These are phyloP conservation scores for Sebastolobus alascanus DNA, from an alignment of 2,797 vertebrate genomes.

Conservation along the genomic window DNA sequence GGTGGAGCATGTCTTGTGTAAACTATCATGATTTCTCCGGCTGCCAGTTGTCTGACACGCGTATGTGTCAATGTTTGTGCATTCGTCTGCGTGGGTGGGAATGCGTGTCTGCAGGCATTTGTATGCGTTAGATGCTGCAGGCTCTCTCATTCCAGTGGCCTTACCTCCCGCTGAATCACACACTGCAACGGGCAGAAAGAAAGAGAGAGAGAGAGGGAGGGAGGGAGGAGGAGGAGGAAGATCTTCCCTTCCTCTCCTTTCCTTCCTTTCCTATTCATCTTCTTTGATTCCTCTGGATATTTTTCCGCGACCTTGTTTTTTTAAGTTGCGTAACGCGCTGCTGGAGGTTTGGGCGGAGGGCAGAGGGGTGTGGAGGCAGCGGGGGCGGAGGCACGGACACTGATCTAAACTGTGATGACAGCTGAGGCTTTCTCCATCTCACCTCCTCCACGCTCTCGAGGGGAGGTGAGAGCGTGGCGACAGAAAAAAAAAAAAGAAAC, in stretches of 20 bases:
- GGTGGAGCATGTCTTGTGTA: slow-evolving; percentile 3
- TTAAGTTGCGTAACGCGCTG: slow-evolving; percentile 69
- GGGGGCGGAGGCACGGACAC: slow-evolving; percentile 57
- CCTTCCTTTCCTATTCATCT: slow-evolving; percentile 44
- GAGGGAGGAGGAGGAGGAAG: slow-evolving; percentile 23
- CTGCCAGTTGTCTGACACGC: slow-evolving; percentile 28
- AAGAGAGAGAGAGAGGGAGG: slow-evolving; percentile 5
- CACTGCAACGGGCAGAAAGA: slow-evolving; percentile 31
- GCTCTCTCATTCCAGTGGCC: slow-evolving; percentile 45
- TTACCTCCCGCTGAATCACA: slow-evolving; percentile 65
- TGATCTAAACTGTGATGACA: slow-evolving; percentile 82
- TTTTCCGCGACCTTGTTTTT: slow-evolving; percentile 70
- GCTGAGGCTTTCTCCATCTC: slow-evolving; percentile 74
- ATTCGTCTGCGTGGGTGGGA: slow-evolving; percentile 28
- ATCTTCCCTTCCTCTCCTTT: slow-evolving; percentile 15
- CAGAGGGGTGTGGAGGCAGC: slow-evolving; percentile 47
- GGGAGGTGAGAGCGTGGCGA: slow-evolving; percentile 67
- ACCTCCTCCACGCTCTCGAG: slow-evolving; percentile 69
- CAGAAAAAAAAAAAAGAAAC: slow-evolving; percentile 44
- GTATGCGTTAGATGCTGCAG: slow-evolving; percentile 43
- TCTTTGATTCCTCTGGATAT: slow-evolving; percentile 61
- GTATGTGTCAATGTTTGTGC: slow-evolving; percentile 35
- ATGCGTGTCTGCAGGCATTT: slow-evolving; percentile 47
- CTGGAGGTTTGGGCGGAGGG: slow-evolving; percentile 71
- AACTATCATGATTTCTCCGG: slow-evolving; percentile 19